These are phyloP conservation scores for Drosophila triauraria DNA, from an alignment of 1,140 invertebrate genomes.

Conservation along the genomic window DNA sequence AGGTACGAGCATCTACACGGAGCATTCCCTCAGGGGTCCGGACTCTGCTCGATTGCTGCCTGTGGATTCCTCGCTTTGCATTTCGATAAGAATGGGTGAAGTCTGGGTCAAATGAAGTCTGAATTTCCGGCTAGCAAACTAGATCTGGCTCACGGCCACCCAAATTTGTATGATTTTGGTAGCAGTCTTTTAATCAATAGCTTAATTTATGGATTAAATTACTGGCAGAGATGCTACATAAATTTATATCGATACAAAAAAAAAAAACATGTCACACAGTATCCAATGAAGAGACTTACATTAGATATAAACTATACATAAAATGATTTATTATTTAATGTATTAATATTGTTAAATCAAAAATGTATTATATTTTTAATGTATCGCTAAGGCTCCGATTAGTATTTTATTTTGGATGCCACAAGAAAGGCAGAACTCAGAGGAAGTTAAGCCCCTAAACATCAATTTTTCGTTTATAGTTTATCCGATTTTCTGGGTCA, in stretches of 20 bases:
- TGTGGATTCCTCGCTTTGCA: constrained; percentile 14
- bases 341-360: too few species aligned
- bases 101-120: neutral
- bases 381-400: neutral
- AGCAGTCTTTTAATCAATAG: too few species aligned
- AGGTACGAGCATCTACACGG: neutral
- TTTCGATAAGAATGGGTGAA: constrained; percentile 50
- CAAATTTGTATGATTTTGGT: neutral
- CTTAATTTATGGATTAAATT: too few species aligned
- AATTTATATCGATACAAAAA: too few species aligned
- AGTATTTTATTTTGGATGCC: neutral
- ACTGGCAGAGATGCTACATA: neutral
- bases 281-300: too few species aligned
- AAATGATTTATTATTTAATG: too few species aligned
- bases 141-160: neutral
- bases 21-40: neutral
- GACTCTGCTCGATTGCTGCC: constrained; percentile 6
- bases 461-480: constrained; percentile 6
- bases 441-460: constrained; percentile 1
- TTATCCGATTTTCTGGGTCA: constrained; percentile 3
- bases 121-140: neutral
- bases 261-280: too few species aligned
- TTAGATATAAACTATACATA: too few species aligned
- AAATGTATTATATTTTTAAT: neutral
- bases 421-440: neutral